Base-by-base conservation (phyloP, 2,797 vertebrate species). In the Choloepus didactylus region DNA sequence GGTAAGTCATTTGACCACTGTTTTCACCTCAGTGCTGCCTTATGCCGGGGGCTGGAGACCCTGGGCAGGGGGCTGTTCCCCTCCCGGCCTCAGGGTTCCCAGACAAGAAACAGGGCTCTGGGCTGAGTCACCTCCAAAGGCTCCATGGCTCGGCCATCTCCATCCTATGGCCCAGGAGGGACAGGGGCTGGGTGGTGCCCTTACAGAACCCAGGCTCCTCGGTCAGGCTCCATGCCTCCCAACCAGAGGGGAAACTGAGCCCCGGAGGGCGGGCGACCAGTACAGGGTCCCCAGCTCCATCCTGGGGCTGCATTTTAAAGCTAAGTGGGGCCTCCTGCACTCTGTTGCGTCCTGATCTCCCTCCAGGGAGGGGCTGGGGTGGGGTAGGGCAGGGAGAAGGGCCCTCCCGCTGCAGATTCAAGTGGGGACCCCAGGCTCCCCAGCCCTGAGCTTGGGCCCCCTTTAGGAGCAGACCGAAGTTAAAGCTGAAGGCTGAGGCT, bases 401-500 rank as follows among this genome's bases (percentile, higher is more conserved):
- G 86, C 46, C 64, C 70, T 96, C 86, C 91, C 89, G 94, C 91
- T 97, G 92, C 66, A 93, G 94, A 95, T 97, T 95, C 97, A 96
- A 97, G 91, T 97, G 91, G 95, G 96, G 95, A 95, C 95, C 95
- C 95, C 91, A 91, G 86, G 91, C 96, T 95, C 95, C 95, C 96
- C 92, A 91, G 96, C 95, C 97, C 96, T 97, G 97, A 96, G 95
- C 91, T 89, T 93, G 91, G 91, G 94, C 70, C 96, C 94, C 96
- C 75, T 89, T 89, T 54, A 91, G 95, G 96, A 96, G 88, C 79
- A 93, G 96, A 94, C 79, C 60, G 67, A 97, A 91, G 41, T 97
- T 97, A 97, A 97, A 97, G 97, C 97, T 97, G 66, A 80, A 96
- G 95, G 96, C 73, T 94, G 94, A 95, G 96, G 95, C 88, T 82